Evolutionary conservation across 2,888 invertebrate genomes (phyloP).

Genomic region (Epinotia brunnichana): DNA sequence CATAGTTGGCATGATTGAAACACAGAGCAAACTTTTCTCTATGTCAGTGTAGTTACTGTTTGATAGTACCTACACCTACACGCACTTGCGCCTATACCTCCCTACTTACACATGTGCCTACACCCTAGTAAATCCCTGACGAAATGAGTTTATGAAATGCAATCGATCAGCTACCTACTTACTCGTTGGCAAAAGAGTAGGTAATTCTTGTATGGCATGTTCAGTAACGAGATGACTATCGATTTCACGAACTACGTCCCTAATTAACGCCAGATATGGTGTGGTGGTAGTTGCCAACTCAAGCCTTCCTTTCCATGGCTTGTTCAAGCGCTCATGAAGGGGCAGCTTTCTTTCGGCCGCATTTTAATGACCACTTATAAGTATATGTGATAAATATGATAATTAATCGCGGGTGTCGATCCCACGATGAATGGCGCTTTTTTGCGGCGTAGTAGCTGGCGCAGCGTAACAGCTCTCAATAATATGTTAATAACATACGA

Average conservation of each 20-base stretch:
- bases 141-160: not conserved
- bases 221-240: slow-evolving; percentile 13
- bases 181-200: not conserved
- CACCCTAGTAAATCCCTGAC: not conserved
- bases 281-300: slow-evolving; percentile 10
- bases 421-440: slow-evolving; percentile 16
- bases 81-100: no score
- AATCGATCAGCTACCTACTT: not conserved
- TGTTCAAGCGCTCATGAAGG: slow-evolving; percentile 51
- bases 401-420: slow-evolving; percentile 31
- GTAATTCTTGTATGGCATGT: slow-evolving; percentile 7
- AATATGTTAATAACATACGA: slow-evolving; percentile 27
- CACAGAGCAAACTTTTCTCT: not conserved
- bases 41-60: not conserved
- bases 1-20: not conserved
- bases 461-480: slow-evolving; percentile 31
- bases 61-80: not conserved
- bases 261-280: slow-evolving; percentile 27
- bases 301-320: not conserved
- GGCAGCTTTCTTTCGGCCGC: slow-evolving; percentile 50
- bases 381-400: slow-evolving; percentile 23
- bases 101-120: no score
- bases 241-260: slow-evolving; percentile 29
- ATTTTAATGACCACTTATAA: slow-evolving; percentile 24
- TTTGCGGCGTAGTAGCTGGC: slow-evolving; percentile 30